These are phyloP conservation scores for Campaea margaritaria DNA, from an alignment of 2,888 invertebrate species.

Conservation along the genomic window DNA sequence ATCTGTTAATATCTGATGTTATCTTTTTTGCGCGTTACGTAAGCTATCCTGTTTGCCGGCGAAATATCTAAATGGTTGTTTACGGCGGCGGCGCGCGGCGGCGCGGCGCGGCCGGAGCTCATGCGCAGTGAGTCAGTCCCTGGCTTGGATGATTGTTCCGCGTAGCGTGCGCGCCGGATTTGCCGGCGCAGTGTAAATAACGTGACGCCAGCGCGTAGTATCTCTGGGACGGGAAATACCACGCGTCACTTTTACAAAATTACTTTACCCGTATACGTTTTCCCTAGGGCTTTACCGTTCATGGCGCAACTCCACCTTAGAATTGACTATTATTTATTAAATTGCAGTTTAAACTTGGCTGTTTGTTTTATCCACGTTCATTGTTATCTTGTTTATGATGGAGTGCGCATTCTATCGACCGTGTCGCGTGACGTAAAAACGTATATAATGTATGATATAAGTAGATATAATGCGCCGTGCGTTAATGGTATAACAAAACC, in stretches of 20 bases:
- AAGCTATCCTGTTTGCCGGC: constrained; percentile 50
- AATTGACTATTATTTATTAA: neutral
- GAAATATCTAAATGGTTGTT: constrained; percentile 54
- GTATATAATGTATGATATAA: constrained; percentile 43
- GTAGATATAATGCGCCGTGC: constrained; percentile 35
- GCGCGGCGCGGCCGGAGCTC: constrained; percentile 39
- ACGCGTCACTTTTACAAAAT: constrained; percentile 50
- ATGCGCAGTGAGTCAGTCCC: constrained; percentile 60
- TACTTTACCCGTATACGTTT: constrained; percentile 24
- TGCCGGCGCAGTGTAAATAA: constrained; percentile 54
- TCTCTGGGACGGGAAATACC: constrained; percentile 67
- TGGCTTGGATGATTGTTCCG: constrained; percentile 59
- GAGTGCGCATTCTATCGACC: constrained; percentile 36
- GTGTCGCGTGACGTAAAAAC: constrained; percentile 55
- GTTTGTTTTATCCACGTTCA: constrained; percentile 23
- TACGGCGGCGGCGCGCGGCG: constrained; percentile 50
- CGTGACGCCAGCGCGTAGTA: constrained; percentile 50
- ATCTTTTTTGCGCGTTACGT: constrained; percentile 45
- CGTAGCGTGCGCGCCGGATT: constrained; percentile 56
- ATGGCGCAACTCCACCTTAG: neutral
- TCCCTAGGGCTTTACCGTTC: constrained; percentile 14
- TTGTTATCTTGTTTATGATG: constrained; percentile 61
- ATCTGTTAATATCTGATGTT: constrained; percentile 9
- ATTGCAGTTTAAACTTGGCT: constrained; percentile 18
- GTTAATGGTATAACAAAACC: constrained; percentile 19